Conservation (phyloP, 2,797 vertebrate genomes). For the Gastrophryne carolinensis region DNA sequence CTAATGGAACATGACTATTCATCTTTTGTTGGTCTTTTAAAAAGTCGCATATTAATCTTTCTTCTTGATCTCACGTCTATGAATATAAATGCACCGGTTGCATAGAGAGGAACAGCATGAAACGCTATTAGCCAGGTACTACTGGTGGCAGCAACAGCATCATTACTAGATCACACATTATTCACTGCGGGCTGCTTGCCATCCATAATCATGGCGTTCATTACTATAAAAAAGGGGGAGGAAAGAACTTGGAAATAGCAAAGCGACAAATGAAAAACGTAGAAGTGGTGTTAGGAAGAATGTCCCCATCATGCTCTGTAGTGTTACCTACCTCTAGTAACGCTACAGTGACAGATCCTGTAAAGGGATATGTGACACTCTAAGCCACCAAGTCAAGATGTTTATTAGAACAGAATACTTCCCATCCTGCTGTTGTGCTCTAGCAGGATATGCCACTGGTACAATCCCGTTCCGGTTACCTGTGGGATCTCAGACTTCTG, state of each 20-base stretch:
- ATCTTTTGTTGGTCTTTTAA: slow-evolving; percentile 30
- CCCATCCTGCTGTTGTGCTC: too few species aligned
- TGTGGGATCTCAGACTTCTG: too few species aligned
- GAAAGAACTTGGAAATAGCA: not conserved
- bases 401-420: too few species aligned
- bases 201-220: slow-evolving; percentile 4
- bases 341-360: too few species aligned
- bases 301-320: too few species aligned
- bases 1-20: slow-evolving; percentile 30
- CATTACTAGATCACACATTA: slow-evolving; percentile 43
- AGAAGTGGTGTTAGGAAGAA: too few species aligned
- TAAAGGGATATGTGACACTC: too few species aligned
- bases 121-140: slow-evolving; percentile 37
- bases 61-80: slow-evolving; percentile 16
- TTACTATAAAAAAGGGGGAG: not conserved
- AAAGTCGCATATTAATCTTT: slow-evolving; percentile 32
- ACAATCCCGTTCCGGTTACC: too few species aligned
- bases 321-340: too few species aligned
- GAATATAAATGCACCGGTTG: slow-evolving; percentile 42
- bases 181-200: slow-evolving; percentile 19
- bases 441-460: too few species aligned
- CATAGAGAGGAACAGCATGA: slow-evolving; percentile 33
- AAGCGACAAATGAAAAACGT: too few species aligned
- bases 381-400: too few species aligned
- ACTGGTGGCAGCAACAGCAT: slow-evolving; percentile 17